Base-by-base conservation (phyloP, 1,140 invertebrate species). In the Macrosteles quadrilineatus region DNA sequence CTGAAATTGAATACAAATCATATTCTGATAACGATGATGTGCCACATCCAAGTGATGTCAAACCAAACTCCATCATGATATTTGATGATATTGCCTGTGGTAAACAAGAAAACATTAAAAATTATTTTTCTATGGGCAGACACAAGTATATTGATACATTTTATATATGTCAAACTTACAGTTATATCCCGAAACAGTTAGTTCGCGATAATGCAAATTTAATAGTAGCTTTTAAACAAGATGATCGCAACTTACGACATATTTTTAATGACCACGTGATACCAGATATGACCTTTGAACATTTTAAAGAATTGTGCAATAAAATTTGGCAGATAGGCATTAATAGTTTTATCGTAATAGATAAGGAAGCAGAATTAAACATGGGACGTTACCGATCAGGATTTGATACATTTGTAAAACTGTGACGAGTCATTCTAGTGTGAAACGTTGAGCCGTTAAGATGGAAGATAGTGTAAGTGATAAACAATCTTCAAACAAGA, bases 181-280 rank as follows among this genome's bases (percentile, higher is more conserved):
- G 76, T 21, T 70, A 72, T 45, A 78, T 80, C 45, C 78, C 78
- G 6, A 82, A 82, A 76, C 78, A 80, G 72, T 65, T 81, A 12
- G 73, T 80, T 47, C 69, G 77, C 25, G 79, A 80, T 72, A 81
- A 80, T 75, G 74, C 75, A 4, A 81, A 81, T 71, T 75, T 82
- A 21, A 70, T 82, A 19, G 71, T 79, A 50, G 1, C 81, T 17
- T 82, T 82, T 70, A 76, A 75, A 70, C 78, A 81, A 72, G 78
- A 82, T 76, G 74, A 77, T 47, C 72, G 75, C 6, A 82, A 82
- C 75, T 66, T 81, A 9, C 78, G 74, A 70, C 79, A 80, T 72
- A 67, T 80, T 21, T 81, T 80, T 71, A 75, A 79, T 73, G 79
- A 81, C 75, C 76, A 79, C 40, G 69, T 82, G 79, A 64, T 17